Base-by-base conservation (phyloP, 2,888 invertebrate genomes). In the Oasisia sp. region DNA sequence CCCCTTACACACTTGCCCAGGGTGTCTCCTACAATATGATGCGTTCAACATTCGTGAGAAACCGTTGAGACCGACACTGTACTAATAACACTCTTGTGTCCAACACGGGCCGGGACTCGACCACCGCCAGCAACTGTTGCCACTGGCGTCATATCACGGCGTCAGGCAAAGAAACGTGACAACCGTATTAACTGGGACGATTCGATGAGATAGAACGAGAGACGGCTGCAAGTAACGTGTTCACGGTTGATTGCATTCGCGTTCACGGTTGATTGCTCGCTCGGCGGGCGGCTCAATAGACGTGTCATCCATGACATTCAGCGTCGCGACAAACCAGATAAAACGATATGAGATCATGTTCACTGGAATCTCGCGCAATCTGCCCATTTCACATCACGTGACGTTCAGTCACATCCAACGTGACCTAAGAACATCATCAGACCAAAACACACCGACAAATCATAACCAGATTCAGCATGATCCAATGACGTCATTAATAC, bases 201-300 rank as follows among this genome's bases (percentile, higher is more conserved):
- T 74, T 74, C 74, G 27, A 19, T 74, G 27, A n/a, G n/a, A 19
- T 27, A n/a, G 74, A 74, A 27, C 74, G 74, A 19, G 74, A 74
- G 74, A 74, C 74, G 74, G 74, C 74, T 74, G 27, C 74, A 74
- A 7, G 27, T 74, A 14, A 50, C n/a, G n/a, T 74, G 74, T 74
- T 74, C 27, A 74, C n/a, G 74, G 74, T 74, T 19, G 74, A 74
- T 27, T 74, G 74, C 9, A 74, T 27, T 74, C 7, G n/a, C 27
- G 74, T 74, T 74, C 27, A 74, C n/a, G 74, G 74, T 74, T 74
- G 74, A 74, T 74, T 74, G 74, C n/a, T 74, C 74, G 19, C 74
- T 2, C 27, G n/a, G n/a, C 74, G 74, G 74, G 74, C 3, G 14
- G 74, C 74, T 74, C 27, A 74, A 5, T 74, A n/a, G 19, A 19